Conservation (phyloP, 2,113 vertebrate genomes). For the Cyprinodon variegatus region DNA sequence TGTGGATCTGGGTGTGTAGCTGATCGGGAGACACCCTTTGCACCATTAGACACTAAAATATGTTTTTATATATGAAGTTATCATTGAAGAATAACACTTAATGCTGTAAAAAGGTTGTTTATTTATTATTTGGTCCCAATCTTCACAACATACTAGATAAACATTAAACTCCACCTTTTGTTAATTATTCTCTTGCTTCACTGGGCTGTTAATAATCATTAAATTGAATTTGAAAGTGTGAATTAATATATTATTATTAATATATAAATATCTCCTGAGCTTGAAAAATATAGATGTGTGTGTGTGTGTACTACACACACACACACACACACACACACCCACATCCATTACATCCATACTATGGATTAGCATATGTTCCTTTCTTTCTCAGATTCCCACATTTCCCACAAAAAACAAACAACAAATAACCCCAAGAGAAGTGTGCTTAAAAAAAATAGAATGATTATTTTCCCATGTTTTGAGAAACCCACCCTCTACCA, state of each 20-base stretch:
- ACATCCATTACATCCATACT: not conserved
- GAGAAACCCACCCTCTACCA: not conserved
- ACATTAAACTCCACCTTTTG: not conserved
- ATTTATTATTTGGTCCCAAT: not conserved
- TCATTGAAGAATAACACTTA: not conserved
- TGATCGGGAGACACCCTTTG: constrained; percentile 39
- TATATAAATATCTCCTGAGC: not conserved
- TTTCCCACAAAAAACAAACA: not conserved
- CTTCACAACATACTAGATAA: not conserved
- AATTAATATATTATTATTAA: not conserved
- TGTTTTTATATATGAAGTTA: too few relatives aligned
- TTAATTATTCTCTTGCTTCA: not conserved
- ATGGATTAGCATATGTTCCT: constrained; percentile 23
- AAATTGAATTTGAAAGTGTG: not conserved
- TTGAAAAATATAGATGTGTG: constrained; percentile 20
- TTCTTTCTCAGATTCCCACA: constrained; percentile 12
- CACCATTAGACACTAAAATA: not conserved
- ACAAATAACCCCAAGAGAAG: constrained; percentile 12
- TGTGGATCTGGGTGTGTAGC: constrained; percentile 68
- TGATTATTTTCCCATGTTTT: not conserved
- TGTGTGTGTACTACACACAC: not conserved
- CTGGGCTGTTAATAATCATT: not conserved
- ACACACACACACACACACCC: too few relatives aligned
- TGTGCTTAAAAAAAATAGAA: not conserved
- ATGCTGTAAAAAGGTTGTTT: not conserved